These are phyloP conservation scores for Cephalotes varians DNA, from an alignment of 2,888 invertebrate species.

Conservation along the genomic window DNA sequence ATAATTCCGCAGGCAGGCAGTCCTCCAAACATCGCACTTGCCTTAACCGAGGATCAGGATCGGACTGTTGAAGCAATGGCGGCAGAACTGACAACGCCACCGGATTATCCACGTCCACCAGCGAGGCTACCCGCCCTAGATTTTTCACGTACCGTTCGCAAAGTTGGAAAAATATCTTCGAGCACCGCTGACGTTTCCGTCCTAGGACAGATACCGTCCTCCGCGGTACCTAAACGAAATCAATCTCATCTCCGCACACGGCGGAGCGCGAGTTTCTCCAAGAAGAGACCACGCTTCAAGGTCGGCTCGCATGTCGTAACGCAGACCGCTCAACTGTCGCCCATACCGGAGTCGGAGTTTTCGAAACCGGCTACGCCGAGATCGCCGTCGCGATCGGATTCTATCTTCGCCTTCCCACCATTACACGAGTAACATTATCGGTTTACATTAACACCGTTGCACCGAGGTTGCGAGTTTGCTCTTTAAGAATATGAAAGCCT, in stretches of 20 bases:
- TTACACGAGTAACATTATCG: slow-evolving; percentile 70
- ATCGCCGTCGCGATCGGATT: slow-evolving; percentile 84
- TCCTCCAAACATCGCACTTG: background rate
- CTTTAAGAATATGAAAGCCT: background rate
- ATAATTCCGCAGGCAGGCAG: slow-evolving; percentile 9
- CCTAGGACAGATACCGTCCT: background rate
- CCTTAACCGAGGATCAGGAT: slow-evolving; percentile 4
- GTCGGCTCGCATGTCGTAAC: slow-evolving; percentile 80
- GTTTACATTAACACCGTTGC: too few species aligned
- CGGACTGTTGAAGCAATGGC: slow-evolving; percentile 11
- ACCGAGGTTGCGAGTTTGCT: background rate
- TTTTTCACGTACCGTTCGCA: slow-evolving; percentile 62
- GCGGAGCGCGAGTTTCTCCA: slow-evolving; percentile 75
- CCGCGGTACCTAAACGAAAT: slow-evolving; percentile 74
- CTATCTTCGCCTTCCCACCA: slow-evolving; percentile 83
- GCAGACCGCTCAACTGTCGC: slow-evolving; percentile 87
- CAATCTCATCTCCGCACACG: slow-evolving; percentile 80
- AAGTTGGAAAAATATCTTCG: slow-evolving; percentile 15
- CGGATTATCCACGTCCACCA: slow-evolving; percentile 59
- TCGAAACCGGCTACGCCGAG: slow-evolving; percentile 90
- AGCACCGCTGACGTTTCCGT: slow-evolving; percentile 17
- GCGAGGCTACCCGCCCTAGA: slow-evolving; percentile 77
- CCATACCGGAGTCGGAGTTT: slow-evolving; percentile 90
- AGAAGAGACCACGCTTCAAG: slow-evolving; percentile 82
- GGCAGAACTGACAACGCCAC: slow-evolving; percentile 23